Percentiles rank a stretch among this genome's conserved stretches.
Evolutionary conservation across 2,888 invertebrate species (phyloP).

Genomic region (Plebejus argus): DNA sequence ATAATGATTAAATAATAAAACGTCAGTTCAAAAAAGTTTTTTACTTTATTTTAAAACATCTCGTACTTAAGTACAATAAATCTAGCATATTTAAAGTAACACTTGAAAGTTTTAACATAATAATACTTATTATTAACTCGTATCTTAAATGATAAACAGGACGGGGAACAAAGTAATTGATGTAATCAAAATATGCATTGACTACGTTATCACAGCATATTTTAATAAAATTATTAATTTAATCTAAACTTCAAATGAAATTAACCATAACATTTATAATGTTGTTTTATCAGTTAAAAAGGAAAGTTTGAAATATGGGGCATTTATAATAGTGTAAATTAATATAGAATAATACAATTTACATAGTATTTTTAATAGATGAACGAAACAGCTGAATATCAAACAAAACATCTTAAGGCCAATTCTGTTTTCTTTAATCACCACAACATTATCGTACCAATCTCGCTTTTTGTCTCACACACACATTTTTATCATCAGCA

Average conservation of each 20-base stretch:
- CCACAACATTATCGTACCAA: background rate
- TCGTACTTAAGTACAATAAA: slow-evolving; percentile 39
- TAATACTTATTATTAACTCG: no score
- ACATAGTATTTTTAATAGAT: background rate
- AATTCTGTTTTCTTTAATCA: background rate
- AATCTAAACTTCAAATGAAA: background rate
- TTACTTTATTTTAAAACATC: slow-evolving; percentile 41
- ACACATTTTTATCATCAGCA: background rate
- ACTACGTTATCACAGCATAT: slow-evolving; percentile 7
- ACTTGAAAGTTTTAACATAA: slow-evolving; percentile 24
- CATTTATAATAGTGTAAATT: background rate
- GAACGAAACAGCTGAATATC: background rate
- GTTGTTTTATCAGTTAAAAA: background rate
- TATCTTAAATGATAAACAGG: slow-evolving; percentile 3
- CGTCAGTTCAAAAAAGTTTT: slow-evolving; percentile 34
- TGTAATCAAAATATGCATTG: background rate
- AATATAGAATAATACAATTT: background rate
- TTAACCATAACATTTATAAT: background rate
- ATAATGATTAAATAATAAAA: slow-evolving; percentile 28
- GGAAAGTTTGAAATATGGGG: background rate
- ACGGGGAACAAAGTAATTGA: slow-evolving; percentile 9
- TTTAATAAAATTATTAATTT: background rate
- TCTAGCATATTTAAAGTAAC: slow-evolving; percentile 56
- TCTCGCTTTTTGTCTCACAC: background rate
- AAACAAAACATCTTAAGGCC: background rate